phyloP scores from a whole-genome alignment of 2,888 invertebrate genomes.

The Monopis laevigella region DNA sequence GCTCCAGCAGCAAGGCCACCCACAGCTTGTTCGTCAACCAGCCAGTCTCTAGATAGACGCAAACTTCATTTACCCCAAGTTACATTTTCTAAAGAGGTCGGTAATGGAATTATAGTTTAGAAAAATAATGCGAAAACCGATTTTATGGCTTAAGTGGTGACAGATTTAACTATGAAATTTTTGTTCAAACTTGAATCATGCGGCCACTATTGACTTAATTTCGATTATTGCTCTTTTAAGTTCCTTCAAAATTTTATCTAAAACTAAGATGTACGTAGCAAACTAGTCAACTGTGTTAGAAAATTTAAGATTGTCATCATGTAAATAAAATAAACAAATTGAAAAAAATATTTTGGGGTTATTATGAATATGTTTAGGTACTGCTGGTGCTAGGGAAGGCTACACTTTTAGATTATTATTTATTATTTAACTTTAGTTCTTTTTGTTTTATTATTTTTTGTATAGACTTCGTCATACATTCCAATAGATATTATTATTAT shows the following conservation, averaged over 20 bases:
- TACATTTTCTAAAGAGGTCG: constrained; percentile 91
- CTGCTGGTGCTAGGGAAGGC: constrained; percentile 6
- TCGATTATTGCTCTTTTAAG: too few relatives aligned
- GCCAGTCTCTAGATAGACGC: constrained; percentile 68
- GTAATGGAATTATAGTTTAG: constrained; percentile 85
- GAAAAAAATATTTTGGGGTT: too few relatives aligned
- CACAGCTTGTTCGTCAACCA: constrained; percentile 76
- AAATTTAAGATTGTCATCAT: constrained; percentile 22
- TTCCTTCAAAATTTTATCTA: constrained; percentile 16
- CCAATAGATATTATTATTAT: constrained; percentile 26
- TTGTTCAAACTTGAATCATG: too few relatives aligned
- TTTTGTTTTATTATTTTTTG: constrained; percentile 18
- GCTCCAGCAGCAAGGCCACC: constrained; percentile 67
- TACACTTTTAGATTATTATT: constrained; percentile 1
- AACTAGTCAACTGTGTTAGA: constrained; percentile 33
- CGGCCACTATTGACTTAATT: too few relatives aligned
- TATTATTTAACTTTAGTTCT: constrained; percentile 11
- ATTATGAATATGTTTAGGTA: too few relatives aligned
- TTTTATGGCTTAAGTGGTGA: too few relatives aligned
- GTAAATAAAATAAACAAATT: too few relatives aligned
- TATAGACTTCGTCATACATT: constrained; percentile 32
- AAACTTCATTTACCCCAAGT: constrained; percentile 81
- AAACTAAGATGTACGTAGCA: constrained; percentile 22
- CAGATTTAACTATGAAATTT: too few relatives aligned
- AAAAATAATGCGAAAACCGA: too few relatives aligned